Base-by-base conservation (phyloP, 2,797 vertebrate genomes). In the Urocyon cinereoargenteus region DNA sequence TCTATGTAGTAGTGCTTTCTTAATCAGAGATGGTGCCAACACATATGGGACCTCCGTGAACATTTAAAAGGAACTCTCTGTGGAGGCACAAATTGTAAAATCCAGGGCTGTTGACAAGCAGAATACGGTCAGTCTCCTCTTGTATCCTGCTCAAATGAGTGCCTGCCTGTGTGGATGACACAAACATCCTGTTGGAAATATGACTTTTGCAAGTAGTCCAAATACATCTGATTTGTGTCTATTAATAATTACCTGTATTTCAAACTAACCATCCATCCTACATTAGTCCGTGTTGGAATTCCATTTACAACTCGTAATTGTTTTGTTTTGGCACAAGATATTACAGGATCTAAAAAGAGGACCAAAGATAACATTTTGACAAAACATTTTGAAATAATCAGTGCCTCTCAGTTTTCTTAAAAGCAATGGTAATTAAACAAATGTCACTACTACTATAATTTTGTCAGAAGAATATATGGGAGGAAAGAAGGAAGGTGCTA, bases 211-310 rank as follows among this genome's bases (percentile, higher is more conserved):
- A 91, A 90, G 83, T 78, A 70, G 66, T 59, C n/a, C 59, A 28
- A 55, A 72, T 45, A 62, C 5, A 4, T n/a, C 10, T 51, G 10
- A 91, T 83, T 66, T 91, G 19, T 86, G 19, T 78, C 16, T 66
- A 45, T 59, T 55, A 73, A 97, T 97, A 98, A 18, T 99, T 99
- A 99, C 99, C 99, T 99, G 98, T 99, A 98, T 73, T 98, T 99
- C 97, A 99, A 99, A 99, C 99, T 99, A 99, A 99, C 99, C 99
- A 99, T 99, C 99, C 99, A 99, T 98, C 99, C 99, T 62, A 99
- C 99, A 31, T 99, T 99, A 97, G 99, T 99, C 97, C 98, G 99
- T 82, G 99, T 98, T 86, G 99, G 99, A 98, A 99, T 99, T 92
- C 99, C 99, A 96, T 99, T 99, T 85, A 99, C 99, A 90, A 99